Percentiles rank a stretch among this genome's conserved stretches.
These are phyloP conservation scores for Aphyosemion australe DNA, from an alignment of 2,113 vertebrate species.

Conservation along the genomic window DNA sequence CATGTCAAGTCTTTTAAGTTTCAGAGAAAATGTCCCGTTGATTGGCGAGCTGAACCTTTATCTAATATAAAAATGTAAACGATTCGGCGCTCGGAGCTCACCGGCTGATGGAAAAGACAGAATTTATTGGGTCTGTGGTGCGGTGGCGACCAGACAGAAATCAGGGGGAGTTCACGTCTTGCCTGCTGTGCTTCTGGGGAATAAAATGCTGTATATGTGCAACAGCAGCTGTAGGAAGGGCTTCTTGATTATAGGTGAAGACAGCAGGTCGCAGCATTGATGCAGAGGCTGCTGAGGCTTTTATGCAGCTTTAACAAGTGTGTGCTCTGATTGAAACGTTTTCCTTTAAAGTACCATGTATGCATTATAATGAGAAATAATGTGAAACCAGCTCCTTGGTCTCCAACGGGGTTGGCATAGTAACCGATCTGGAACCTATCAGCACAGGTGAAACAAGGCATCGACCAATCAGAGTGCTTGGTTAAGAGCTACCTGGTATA, in stretches of 20 bases:
- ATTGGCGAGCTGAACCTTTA: conserved; percentile 7
- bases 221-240: conserved; percentile 12
- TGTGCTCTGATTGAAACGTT: conserved; percentile 38
- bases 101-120: conserved; percentile 26
- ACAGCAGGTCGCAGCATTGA: conserved; percentile 35
- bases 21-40: conserved; percentile 1
- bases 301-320: conserved; percentile 46
- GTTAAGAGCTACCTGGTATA: conserved; percentile 49
- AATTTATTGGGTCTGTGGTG: conserved; percentile 11
- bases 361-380: conserved; percentile 43
- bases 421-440: conserved; percentile 37
- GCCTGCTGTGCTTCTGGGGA: conserved; percentile 47
- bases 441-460: conserved; percentile 41
- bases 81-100: conserved; percentile 30
- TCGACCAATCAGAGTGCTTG: conserved; percentile 34
- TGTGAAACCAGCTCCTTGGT: conserved; percentile 15
- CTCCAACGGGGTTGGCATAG: conserved; percentile 41
- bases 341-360: conserved; percentile 13
- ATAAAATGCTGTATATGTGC: conserved; percentile 10
- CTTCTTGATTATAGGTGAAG: conserved; percentile 54
- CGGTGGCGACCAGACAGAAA: conserved; percentile 24
- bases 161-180: conserved; percentile 14
- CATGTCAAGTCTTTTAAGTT: conserved; percentile 2
- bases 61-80: conserved; percentile 16
- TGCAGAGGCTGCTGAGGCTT: conserved; percentile 31